phyloP scores from a whole-genome alignment of 1,140 invertebrate species.

The Chionoecetes opilio region DNA sequence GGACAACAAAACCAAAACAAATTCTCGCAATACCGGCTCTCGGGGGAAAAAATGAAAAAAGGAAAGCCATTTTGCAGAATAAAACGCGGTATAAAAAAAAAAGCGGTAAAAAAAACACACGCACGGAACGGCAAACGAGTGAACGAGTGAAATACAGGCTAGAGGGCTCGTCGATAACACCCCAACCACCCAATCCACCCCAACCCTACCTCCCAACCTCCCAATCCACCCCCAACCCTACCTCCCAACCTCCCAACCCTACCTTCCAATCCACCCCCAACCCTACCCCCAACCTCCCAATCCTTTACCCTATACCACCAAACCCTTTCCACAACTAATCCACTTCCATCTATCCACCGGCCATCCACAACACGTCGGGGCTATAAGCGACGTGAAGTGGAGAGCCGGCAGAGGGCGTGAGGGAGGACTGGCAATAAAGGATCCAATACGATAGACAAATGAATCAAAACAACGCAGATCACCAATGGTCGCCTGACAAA shows the following conservation, averaged over 20 bases:
- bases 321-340: background rate
- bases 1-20: constrained; percentile 35
- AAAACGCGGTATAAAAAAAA: constrained; percentile 48
- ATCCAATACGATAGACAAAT: constrained; percentile 72
- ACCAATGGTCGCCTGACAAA: constrained; percentile 73
- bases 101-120: background rate
- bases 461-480: constrained; percentile 69
- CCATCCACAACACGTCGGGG: constrained; percentile 47
- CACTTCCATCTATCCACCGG: background rate
- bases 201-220: too few species aligned
- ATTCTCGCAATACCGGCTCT: constrained; percentile 43
- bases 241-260: too few species aligned
- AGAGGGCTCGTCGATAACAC: too few species aligned
- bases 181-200: too few species aligned
- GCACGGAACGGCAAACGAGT: background rate
- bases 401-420: constrained; percentile 38
- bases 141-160: background rate
- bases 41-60: constrained; percentile 50
- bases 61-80: constrained; percentile 56
- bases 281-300: constrained; percentile 24
- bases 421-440: constrained; percentile 69
- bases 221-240: too few species aligned
- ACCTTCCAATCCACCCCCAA: background rate
- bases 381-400: constrained; percentile 74
- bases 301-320: background rate